Evolutionary conservation across 2,113 vertebrate genomes (phyloP).

Genomic region (Gnathochromis pfefferi): DNA sequence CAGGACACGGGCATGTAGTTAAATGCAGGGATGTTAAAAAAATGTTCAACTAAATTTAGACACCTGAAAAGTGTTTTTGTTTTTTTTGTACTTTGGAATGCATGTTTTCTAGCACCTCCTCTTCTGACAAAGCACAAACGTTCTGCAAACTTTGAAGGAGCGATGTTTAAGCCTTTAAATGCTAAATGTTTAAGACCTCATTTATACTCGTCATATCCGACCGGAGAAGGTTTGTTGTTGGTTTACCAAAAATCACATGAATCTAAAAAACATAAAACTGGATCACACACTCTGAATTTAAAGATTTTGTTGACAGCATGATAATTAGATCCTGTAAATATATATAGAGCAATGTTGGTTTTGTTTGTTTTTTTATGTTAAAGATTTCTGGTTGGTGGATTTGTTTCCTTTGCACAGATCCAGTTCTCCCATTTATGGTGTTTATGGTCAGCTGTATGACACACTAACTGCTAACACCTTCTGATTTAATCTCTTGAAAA

Average conservation of each 20-base stretch:
- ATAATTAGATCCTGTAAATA: not conserved
- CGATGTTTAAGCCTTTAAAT: not conserved
- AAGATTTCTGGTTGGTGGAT: not conserved
- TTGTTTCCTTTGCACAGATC: not conserved
- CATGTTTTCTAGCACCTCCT: slow-evolving; percentile 40
- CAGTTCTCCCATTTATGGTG: not conserved
- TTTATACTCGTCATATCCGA: not conserved
- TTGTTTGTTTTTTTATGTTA: not conserved
- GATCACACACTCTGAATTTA: not conserved
- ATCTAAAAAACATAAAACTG: not conserved
- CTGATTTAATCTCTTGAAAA: not conserved
- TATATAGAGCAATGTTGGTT: not conserved
- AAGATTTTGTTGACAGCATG: not conserved
- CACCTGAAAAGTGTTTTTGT: not conserved
- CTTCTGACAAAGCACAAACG: slow-evolving; percentile 1
- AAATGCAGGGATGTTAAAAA: slow-evolving; percentile 15
- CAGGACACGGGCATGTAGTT: slow-evolving; percentile 14
- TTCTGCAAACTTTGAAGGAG: not conserved
- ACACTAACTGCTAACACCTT: not conserved
- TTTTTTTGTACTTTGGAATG: slow-evolving; percentile 16
- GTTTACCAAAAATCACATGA: not conserved
- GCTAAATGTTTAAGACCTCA: not conserved
- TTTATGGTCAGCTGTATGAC: not conserved
- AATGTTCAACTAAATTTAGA: not conserved
- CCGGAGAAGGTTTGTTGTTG: not conserved